Evolutionary conservation across 2,797 vertebrate genomes (phyloP), one percentile per base, ranked within the genome.

Genomic region (Alosa sapidissima): DNA sequence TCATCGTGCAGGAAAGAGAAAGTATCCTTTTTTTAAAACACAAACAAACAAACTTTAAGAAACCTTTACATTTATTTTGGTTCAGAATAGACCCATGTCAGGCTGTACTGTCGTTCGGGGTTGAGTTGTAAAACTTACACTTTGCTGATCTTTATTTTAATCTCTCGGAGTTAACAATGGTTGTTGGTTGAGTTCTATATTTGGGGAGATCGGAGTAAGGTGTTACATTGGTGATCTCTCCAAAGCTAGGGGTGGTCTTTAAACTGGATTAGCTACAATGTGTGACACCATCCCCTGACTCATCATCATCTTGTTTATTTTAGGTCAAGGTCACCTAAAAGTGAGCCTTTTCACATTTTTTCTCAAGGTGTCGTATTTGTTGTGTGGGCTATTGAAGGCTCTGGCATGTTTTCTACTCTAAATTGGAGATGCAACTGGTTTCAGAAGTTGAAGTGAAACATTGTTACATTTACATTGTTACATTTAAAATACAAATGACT

Each of bases 1-100:
- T 97, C 85, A 99, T 99, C 91, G 90, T 96, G 85, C 93, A 96
- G 87, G 98, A 99, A 94, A 96, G 98, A 93, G 97, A 97, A 95
- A 95, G 97, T 99, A 99, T 98, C 97, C 97, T 98, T 28, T 28
- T 28, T 28, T 94, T 81, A 49, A 54, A 1, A 21, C 49, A 1
- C 48, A 3, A 49, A 49, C 6, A 49, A 49, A 49, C 7, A 49
- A 5, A 11, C 2, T 3, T 11, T 41, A 41, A 41, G 41, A 41
- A 41, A 41, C 4, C 41, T 41, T 41, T 41, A 2, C 5, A 21
- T 5, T n/a, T 60, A 13, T 13, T 13, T 54, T 21, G 21, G 19
- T 60, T 60, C 55, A 60, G 55, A 5, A 60, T 60, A 60, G n/a
- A 19, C n/a, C 5, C 55, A 60, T 60, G n/a, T 60, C 19, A 16